Conservation (phyloP, 2,888 invertebrate genomes). For the Physocephala rufipes region DNA sequence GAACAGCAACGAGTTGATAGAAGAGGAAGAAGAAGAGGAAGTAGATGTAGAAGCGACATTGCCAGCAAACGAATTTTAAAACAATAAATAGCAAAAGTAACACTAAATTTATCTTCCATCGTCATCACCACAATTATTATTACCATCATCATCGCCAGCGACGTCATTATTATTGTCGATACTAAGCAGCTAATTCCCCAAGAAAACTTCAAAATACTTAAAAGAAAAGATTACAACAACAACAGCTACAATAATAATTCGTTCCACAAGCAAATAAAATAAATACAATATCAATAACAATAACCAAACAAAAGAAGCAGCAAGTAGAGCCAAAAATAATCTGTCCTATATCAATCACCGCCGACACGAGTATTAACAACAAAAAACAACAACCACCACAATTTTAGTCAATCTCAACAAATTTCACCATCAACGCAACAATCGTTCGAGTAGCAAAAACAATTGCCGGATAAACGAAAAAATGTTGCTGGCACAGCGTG, state of each 20-base stretch:
- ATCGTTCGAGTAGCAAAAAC: conserved; percentile 22
- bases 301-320: conserved; percentile 13
- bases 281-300: not conserved
- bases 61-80: not conserved
- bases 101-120: conserved; percentile 13
- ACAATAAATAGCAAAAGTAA: conserved; percentile 29
- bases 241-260: conserved; percentile 23
- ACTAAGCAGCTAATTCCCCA: too few relatives aligned
- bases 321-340: not conserved
- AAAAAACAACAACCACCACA: conserved; percentile 9
- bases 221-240: conserved; percentile 38
- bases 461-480: conserved; percentile 42
- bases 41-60: not conserved
- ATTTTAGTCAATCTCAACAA: conserved; percentile 38
- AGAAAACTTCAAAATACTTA: conserved; percentile 28
- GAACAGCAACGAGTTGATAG: not conserved
- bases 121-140: conserved; percentile 22
- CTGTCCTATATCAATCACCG: too few relatives aligned
- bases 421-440: conserved; percentile 34
- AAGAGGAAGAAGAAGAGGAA: not conserved
- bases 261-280: not conserved
- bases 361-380: conserved; percentile 15
- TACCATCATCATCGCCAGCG: not conserved
- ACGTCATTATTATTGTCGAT: not conserved
- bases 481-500: conserved; percentile 50